Evolutionary conservation across 37 sponge, comb jelly and placozoan genomes (phyloP).

Genomic region (Axinella damicornis): DNA sequence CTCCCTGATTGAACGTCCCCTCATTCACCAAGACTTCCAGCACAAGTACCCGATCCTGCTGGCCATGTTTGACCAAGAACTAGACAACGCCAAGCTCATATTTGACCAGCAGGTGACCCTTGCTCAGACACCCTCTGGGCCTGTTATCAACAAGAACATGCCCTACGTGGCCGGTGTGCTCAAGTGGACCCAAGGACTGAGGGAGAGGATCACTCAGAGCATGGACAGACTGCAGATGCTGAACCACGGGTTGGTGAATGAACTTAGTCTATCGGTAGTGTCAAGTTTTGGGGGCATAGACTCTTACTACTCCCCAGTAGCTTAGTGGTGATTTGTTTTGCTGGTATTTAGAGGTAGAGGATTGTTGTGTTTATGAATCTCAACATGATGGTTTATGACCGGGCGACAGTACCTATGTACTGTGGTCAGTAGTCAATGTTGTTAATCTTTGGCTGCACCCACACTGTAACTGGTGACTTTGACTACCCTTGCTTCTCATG

Average conservation of each 20-base stretch:
- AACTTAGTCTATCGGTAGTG: not conserved
- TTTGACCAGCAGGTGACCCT: slow-evolving; percentile 80
- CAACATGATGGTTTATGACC: too few relatives aligned
- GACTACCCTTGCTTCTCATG: too few relatives aligned
- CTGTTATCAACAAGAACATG: slow-evolving; percentile 94
- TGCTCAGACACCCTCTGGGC: slow-evolving; percentile 54
- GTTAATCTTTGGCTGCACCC: too few relatives aligned
- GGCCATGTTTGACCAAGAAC: slow-evolving; percentile 76
- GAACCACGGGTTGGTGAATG: slow-evolving; percentile 75
- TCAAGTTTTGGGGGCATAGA: too few relatives aligned
- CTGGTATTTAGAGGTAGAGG: too few relatives aligned
- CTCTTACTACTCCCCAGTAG: too few relatives aligned
- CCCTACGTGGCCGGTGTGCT: slow-evolving; percentile 92
- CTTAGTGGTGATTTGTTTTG: too few relatives aligned
- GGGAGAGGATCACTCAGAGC: slow-evolving; percentile 67
- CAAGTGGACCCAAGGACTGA: slow-evolving; percentile 92
- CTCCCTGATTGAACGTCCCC: slow-evolving; percentile 86
- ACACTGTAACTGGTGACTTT: too few relatives aligned
- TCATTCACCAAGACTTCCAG: slow-evolving; percentile 84
- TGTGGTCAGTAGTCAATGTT: too few relatives aligned
- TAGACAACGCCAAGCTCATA: slow-evolving; percentile 86
- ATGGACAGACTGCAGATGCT: slow-evolving; percentile 80
- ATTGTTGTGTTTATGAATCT: too few relatives aligned
- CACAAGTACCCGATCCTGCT: slow-evolving; percentile 91
- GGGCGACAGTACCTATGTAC: too few relatives aligned